Conservation (phyloP, 2,888 invertebrate genomes). For the Drosophila percnosoma region DNA sequence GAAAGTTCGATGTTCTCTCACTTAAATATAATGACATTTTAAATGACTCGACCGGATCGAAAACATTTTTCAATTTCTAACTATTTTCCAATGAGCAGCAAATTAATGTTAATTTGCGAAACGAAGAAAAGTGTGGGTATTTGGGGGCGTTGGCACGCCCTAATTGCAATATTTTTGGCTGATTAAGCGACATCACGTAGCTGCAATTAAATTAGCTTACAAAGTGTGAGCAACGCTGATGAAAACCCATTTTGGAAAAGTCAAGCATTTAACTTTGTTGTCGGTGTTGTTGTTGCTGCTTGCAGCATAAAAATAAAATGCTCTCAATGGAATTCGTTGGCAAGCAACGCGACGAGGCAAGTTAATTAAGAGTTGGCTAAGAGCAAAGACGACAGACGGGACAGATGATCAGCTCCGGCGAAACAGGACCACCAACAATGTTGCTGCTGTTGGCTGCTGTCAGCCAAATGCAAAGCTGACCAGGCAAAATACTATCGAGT, state of each 20-base stretch:
- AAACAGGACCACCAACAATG: slow-evolving; percentile 63
- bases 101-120: slow-evolving; percentile 53
- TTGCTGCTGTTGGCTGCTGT: slow-evolving; percentile 45
- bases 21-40: slow-evolving; percentile 27
- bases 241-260: slow-evolving; percentile 65
- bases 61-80: slow-evolving; percentile 45
- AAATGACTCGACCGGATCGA: slow-evolving; percentile 25
- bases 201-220: slow-evolving; percentile 76
- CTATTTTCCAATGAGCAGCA: slow-evolving; percentile 56
- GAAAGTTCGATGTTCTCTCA: background rate
- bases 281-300: slow-evolving; percentile 19
- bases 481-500: slow-evolving; percentile 34
- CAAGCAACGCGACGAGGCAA: slow-evolving; percentile 59
- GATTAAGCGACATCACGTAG: slow-evolving; percentile 71
- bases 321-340: slow-evolving; percentile 71
- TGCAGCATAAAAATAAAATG: slow-evolving; percentile 61
- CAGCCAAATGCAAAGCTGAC: slow-evolving; percentile 74
- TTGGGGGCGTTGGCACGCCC: slow-evolving; percentile 45
- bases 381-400: slow-evolving; percentile 48
- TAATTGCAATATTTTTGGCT: slow-evolving; percentile 60
- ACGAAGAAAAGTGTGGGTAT: background rate
- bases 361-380: slow-evolving; percentile 74
- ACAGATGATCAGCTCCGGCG: slow-evolving; percentile 27
- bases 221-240: slow-evolving; percentile 58
- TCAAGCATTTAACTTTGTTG: slow-evolving; percentile 69